phyloP scores from a whole-genome alignment of 1,140 invertebrate genomes.

The Drosophila eugracilis region DNA sequence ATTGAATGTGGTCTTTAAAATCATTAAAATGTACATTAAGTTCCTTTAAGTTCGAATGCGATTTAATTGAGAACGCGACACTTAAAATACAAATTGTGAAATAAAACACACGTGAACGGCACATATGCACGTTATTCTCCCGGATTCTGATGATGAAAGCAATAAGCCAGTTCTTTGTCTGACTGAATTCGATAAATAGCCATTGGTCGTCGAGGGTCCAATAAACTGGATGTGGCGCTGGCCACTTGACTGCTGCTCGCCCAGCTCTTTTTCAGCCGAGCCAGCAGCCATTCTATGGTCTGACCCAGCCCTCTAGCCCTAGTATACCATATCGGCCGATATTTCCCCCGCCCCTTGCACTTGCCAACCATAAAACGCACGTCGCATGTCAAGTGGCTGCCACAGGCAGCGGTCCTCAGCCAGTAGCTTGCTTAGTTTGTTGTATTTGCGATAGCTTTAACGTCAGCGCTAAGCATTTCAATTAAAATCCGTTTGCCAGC shows the following conservation, averaged over 20 bases:
- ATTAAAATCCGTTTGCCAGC: conserved; percentile 62
- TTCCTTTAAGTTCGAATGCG: conserved; percentile 5
- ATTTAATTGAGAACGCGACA: conserved; percentile 3
- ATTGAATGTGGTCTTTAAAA: too few relatives aligned
- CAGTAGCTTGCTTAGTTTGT: conserved; percentile 42
- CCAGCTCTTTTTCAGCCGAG: conserved; percentile 41
- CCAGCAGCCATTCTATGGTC: neutral
- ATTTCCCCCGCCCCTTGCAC: neutral
- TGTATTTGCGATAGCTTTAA: conserved; percentile 53
- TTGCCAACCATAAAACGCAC: conserved; percentile 51
- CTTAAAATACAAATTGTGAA: conserved; percentile 27
- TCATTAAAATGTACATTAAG: too few relatives aligned
- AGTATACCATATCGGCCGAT: conserved; percentile 1
- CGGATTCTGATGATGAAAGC: conserved; percentile 39
- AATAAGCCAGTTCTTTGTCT: conserved; percentile 29
- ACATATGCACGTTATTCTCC: conserved; percentile 4
- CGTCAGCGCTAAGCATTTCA: conserved; percentile 50
- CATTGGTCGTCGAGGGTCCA: conserved; percentile 33
- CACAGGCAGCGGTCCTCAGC: conserved; percentile 26
- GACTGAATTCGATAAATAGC: conserved; percentile 47
- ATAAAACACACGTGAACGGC: conserved; percentile 14
- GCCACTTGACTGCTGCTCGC: conserved; percentile 42
- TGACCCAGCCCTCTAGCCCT: neutral
- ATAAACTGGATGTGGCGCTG: conserved; percentile 33
- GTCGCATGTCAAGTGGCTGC: conserved; percentile 55